Conservation (phyloP, 2,888 invertebrate genomes). For the Lepetodrilus schrolli region DNA sequence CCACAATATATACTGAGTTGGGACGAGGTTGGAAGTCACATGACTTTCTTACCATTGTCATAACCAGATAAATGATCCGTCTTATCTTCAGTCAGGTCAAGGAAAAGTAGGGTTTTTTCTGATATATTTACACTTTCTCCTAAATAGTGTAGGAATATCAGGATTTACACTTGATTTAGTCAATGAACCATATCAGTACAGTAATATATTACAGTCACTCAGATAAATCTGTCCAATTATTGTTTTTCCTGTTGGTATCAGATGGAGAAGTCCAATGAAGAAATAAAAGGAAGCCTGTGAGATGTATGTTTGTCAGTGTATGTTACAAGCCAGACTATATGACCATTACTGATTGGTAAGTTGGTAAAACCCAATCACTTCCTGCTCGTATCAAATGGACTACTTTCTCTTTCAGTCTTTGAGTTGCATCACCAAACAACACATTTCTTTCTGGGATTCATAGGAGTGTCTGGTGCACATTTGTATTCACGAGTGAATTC, state of each 20-base stretch:
- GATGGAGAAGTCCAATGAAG: background rate
- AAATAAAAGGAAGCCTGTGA: background rate
- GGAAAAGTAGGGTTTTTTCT: too few species aligned
- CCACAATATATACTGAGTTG: too few species aligned
- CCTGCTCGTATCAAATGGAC: background rate
- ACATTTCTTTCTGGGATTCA: constrained; percentile 70
- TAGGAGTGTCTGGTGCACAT: constrained; percentile 56
- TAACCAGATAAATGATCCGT: too few species aligned
- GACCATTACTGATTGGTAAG: background rate
- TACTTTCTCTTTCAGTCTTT: background rate
- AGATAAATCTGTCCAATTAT: background rate
- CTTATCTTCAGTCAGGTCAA: too few species aligned
- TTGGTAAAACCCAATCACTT: too few species aligned
- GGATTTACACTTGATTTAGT: too few species aligned
- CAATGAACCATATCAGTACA: too few species aligned
- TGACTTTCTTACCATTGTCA: too few species aligned
- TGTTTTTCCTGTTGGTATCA: background rate
- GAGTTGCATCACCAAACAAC: constrained; percentile 63
- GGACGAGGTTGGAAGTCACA: too few species aligned
- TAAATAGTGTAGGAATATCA: too few species aligned
- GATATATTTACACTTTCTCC: too few species aligned
- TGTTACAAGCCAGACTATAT: background rate
- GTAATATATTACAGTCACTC: too few species aligned
- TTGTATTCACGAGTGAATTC: constrained; percentile 68
- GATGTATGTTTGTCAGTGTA: background rate